Evolutionary conservation across 37 sponge, comb jelly and placozoan species (phyloP), one percentile per base, ranked within the genome.

Genomic region (Aplysina aerophoba): DNA sequence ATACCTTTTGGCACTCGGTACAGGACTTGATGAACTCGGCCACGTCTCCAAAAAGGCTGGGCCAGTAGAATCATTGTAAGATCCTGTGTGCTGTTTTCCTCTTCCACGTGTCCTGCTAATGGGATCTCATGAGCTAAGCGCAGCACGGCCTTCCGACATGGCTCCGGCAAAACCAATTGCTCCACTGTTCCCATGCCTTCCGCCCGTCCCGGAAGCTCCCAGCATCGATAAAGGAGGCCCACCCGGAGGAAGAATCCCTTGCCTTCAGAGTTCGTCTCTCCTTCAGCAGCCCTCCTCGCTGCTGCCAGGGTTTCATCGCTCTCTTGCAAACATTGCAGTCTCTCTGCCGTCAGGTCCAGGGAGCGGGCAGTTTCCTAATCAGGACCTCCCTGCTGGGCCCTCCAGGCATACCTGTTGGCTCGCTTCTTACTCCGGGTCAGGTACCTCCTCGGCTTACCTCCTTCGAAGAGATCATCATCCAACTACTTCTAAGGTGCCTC

Each of bases 1-100:
- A 19, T 40, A 83, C n/a, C 53, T 84, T 57, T n/a, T n/a, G n/a
- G n/a, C n/a, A n/a, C n/a, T n/a, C n/a, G n/a, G n/a, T n/a, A n/a
- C n/a, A 22, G 17, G 74, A 22, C 74, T 71, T 28, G 16, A 28
- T 19, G 17, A 19, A 71, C 74, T 28, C 31, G n/a, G n/a, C n/a
- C n/a, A n/a, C n/a, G n/a, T n/a, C n/a, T n/a, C n/a, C n/a, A n/a
- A n/a, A n/a, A n/a, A n/a, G n/a, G n/a, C n/a, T n/a, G n/a, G n/a
- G n/a, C n/a, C 88, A 91, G 50, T 84, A 84, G 58, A 85, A 91
- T 17, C 73, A 59, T 37, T 67, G 57, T 38, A 84, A 73, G 12
- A 91, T 80, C 28, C 92, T 55, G 55, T 66, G 21, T 20, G 73
- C 34, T 5, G 92, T 91, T 65, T 86, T 91, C 68, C 85, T 75